Evolutionary conservation across 2,113 vertebrate genomes (phyloP).

Genomic region (Bubalus kerabau): DNA sequence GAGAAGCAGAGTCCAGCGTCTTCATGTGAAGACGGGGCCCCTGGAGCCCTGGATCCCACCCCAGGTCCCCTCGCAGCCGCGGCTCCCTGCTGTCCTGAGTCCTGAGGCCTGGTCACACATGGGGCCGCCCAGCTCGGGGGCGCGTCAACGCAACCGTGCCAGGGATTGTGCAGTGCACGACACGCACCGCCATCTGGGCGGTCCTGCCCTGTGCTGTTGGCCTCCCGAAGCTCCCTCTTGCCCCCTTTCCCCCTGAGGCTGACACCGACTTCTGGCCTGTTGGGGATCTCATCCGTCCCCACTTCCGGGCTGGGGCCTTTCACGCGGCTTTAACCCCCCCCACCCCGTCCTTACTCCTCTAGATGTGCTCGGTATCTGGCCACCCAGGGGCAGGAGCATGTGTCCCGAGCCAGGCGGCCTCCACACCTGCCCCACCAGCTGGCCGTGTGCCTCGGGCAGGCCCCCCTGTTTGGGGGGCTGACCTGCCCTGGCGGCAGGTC

Average conservation of each 20-base stretch:
- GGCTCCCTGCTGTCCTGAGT: background rate
- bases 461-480: background rate
- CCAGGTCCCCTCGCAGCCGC: accelerated
- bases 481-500: background rate
- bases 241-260: too few relatives aligned
- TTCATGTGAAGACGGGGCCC: accelerated
- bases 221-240: background rate
- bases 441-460: background rate
- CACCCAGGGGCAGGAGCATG: background rate
- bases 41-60: background rate
- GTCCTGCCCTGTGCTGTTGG: background rate
- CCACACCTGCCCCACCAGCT: background rate
- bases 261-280: background rate
- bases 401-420: accelerated
- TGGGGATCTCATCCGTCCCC: background rate
- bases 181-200: background rate
- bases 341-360: background rate
- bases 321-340: accelerated
- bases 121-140: background rate
- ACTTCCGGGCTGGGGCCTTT: background rate
- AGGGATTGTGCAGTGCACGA: accelerated
- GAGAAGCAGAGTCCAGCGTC: too few relatives aligned
- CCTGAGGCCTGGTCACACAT: background rate
- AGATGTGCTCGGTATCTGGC: background rate
- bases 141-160: accelerated